Base-by-base conservation (phyloP, 2,888 invertebrate species). In the Drosophila atripex region DNA sequence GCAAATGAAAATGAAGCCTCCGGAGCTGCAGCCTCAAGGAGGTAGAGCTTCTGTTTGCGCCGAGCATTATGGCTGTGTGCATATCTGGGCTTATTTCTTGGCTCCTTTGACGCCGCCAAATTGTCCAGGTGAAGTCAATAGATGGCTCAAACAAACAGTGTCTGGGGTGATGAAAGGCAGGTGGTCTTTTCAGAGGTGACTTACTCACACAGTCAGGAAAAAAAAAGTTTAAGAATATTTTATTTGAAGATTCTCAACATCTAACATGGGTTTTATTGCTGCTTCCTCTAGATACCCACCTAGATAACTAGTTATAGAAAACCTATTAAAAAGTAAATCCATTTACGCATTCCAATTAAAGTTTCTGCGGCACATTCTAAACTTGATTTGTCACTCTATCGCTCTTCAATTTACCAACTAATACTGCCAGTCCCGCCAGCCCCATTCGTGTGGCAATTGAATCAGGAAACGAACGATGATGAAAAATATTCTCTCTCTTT, bases 401-500 rank as follows among this genome's bases (percentile, higher is more conserved):
- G 56, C 66, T 32, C 45, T 58, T 53, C 70, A 41, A 69, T 69
- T 52, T 41, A 28, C 4, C 8, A 46, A 30, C 57, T 52, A 41
- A 51, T 12, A 32, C 30, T 21, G 52, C 7, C 50, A 38, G 30
- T 50, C n/a, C n/a, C 49, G 25, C 30, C 32, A 51, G 61, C 61
- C 49, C 16, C 12, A 66, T 50, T 47, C 28, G 39, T 35, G 38
- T 55, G 55, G 64, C n/a, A 80, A 84, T 73, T 74, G 75, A 89
- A 89, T 88, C 82, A 88, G 89, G 86, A 87, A 86, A 76, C 76
- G 75, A 68, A 56, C 76, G 74, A 64, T 89, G 85, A 87, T 87
- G 86, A 76, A 71, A 89, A 87, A 88, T 86, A 78, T 80, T 86
- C 74, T 75, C 58, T 52, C 49, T n/a, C 2, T 47, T 58, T 30